Evolutionary conservation across 2,113 vertebrate species (phyloP), one percentile per base, ranked within the genome.

Genomic region (Prinia subflava): DNA sequence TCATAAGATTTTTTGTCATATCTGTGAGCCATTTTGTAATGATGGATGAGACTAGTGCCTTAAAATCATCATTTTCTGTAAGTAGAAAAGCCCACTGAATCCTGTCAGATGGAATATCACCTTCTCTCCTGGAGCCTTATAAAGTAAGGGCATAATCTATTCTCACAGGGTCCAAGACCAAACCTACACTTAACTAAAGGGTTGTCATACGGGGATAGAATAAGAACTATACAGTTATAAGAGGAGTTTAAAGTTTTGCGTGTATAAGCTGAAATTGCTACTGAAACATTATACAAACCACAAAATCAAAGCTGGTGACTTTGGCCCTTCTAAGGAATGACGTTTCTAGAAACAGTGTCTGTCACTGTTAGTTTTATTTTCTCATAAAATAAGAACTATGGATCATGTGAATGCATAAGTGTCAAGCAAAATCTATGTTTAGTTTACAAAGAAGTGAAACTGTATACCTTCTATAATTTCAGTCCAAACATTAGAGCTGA

Each of bases 41-140:
- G 94, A 97, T 93, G 80, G 88, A 96, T 96, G 93, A 95, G 76
- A 42, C 76, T 84, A 70, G 49, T 73, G 83, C 77, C 83, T 93
- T 89, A 89, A 95, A 96, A 94, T 94, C 89, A 93, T 92, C n/a
- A 60, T 71, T 93, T 95, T 93, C 69, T 82, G 73, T 92, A 92
- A 89, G 93, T 73, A 84, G 69, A 44, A 64, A 95, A 96, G 94
- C 49, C 53, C 90, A 93, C 64, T 90, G 93, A 96, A 96, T 88
- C 94, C 81, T 94, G 76, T 82, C 88, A 90, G 69, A 96, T 94
- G 83, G 92, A 95, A 68, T 94, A 92, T 83, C 76, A 53, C 83
- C 73, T 95, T 87, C 50, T 84, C 49, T 70, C 86, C 57, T 65
- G 23, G 22, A 93, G 60, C 53, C 25, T 93, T 74, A 86, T 31